Conservation (phyloP, 2,113 vertebrate species). For the Propithecus coquereli region DNA sequence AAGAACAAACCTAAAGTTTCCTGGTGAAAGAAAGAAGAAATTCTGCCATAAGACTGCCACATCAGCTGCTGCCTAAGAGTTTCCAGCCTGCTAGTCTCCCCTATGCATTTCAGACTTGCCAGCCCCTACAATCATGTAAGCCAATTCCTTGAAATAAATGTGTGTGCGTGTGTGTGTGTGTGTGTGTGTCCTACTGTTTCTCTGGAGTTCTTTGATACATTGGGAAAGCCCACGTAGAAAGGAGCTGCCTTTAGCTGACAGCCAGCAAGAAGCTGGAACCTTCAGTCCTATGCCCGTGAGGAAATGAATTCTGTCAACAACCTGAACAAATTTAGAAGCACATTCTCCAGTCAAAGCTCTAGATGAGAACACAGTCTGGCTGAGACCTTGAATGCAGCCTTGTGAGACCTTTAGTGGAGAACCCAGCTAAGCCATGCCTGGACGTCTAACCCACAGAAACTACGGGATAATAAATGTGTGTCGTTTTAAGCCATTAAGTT, state of each 20-base stretch:
- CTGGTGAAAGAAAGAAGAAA: background rate
- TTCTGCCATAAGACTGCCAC: background rate
- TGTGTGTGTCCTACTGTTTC: background rate
- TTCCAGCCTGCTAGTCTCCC: background rate
- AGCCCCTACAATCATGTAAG: background rate
- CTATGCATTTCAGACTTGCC: background rate
- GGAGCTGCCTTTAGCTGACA: background rate
- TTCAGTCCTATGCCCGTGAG: background rate
- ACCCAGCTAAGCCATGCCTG: background rate
- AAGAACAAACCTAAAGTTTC: background rate
- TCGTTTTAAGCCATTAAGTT: too few species aligned
- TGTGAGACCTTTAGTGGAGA: background rate
- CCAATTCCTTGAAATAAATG: background rate
- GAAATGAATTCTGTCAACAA: background rate
- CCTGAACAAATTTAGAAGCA: background rate
- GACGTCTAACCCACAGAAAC: too few species aligned
- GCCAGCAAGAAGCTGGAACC: background rate
- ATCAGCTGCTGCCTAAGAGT: background rate
- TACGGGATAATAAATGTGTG: too few species aligned
- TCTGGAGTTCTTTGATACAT: background rate
- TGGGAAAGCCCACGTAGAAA: background rate
- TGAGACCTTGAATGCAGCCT: background rate
- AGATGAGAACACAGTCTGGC: background rate
- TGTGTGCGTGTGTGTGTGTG: background rate
- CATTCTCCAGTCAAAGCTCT: background rate